Evolutionary conservation across 2,113 vertebrate genomes (phyloP), one percentile per base, ranked within the genome.

Genomic region (Rhabdomys dilectus): DNA sequence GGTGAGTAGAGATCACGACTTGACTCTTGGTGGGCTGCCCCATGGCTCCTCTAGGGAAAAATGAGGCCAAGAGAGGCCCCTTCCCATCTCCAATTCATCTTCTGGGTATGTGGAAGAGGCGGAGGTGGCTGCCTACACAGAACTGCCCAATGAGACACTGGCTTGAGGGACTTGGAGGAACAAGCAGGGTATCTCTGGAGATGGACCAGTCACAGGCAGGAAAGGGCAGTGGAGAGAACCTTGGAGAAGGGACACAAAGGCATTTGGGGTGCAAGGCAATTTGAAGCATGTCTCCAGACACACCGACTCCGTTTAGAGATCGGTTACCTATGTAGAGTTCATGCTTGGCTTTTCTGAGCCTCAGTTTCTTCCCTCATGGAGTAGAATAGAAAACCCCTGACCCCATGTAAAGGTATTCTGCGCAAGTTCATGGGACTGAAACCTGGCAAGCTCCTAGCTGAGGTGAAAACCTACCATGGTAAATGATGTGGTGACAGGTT

Each of bases 1-100:
- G 16, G 7, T 13, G 7, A 34, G 19, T 53, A 17, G 64, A 22
- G 6, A 36, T 2, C 0, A 11, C 1, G 8, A 73, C n/a, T 73
- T 22, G 19, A 39, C n/a, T 73, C 72, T 73, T 73, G n/a, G 24
- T 17, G 0, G 58, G 58, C 9, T 13, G 26, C 53, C 72, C 45
- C 34, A 3, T 16, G 34, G 31, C 3, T 7, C n/a, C 4, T 19
- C 1, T 2, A 3, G 45, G 31, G 62, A 45, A 13, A 53, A 7
- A 15, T 34, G 21, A n/a, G 6, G n/a, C 26, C 48, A 24, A 26
- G 3, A 3, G 1, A 39, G 5, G 34, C 13, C 19, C n/a, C 0
- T 36, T n/a, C 26, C 45, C 7, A 11, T 17, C 19, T 66, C 78
- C 39, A n/a, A 31, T 12, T 62, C 16, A 11, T 15, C 56, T 60